These are phyloP conservation scores for Zygaena filipendulae DNA, from an alignment of 2,888 invertebrate genomes.

Conservation along the genomic window DNA sequence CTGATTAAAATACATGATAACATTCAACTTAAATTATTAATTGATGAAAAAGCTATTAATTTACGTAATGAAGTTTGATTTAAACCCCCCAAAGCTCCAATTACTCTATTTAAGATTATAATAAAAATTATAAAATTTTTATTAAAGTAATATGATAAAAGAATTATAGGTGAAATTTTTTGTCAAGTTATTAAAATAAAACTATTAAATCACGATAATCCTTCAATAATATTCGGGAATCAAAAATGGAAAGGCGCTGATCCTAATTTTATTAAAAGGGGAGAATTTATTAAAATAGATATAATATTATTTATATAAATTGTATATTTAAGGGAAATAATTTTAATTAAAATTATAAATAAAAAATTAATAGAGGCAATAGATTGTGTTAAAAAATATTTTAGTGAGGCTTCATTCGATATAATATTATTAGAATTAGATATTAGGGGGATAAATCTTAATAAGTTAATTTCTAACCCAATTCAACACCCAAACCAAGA, in stretches of 20 bases:
- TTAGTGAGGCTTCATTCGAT: constrained; percentile 65
- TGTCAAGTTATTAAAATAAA: constrained; percentile 71
- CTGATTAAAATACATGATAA: constrained; percentile 46
- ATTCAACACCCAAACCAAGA: constrained; percentile 64
- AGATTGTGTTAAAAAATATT: constrained; percentile 71
- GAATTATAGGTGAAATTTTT: constrained; percentile 72
- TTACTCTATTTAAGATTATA: constrained; percentile 49
- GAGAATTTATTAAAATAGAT: constrained; percentile 36
- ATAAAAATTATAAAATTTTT: constrained; percentile 44
- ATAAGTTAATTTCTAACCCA: constrained; percentile 72
- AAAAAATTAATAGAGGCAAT: constrained; percentile 66
- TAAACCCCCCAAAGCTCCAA: constrained; percentile 62
- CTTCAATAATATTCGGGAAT: constrained; percentile 68
- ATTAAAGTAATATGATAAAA: constrained; percentile 56
- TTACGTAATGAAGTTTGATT: constrained; percentile 67
- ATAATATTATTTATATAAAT: constrained; percentile 30
- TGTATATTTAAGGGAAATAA: constrained; percentile 34
- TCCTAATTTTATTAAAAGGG: constrained; percentile 65
- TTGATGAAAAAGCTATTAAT: constrained; percentile 71
- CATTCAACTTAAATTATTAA: constrained; percentile 73
- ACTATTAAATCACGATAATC: constrained; percentile 61
- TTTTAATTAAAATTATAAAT: constrained; percentile 52
- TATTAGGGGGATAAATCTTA: constrained; percentile 71
- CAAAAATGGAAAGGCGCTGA: constrained; percentile 68
- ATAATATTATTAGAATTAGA: constrained; percentile 53